Evolutionary conservation across 2,113 vertebrate genomes (phyloP).

Genomic region (Megaceryle maxima): DNA sequence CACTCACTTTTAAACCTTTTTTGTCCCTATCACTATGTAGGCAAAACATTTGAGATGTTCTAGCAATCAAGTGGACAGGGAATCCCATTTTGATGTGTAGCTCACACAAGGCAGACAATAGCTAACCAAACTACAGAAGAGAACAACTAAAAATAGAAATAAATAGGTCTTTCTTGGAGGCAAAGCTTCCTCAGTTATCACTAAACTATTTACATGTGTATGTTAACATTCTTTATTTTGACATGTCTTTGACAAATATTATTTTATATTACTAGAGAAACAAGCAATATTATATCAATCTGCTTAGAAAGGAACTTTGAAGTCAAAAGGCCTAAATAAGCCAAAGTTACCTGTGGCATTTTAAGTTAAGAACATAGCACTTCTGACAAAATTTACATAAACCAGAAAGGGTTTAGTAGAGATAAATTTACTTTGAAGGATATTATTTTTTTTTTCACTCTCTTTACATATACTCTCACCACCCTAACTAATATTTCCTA

Average conservation of each 20-base stretch:
- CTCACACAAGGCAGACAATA: neutral
- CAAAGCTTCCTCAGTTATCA: neutral
- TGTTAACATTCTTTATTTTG: neutral
- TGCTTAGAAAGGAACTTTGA: neutral
- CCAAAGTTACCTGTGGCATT: neutral
- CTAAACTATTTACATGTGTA: neutral
- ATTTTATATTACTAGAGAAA: neutral
- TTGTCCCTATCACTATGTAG: neutral
- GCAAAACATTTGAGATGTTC: neutral
- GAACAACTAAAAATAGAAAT: neutral
- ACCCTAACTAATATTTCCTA: neutral
- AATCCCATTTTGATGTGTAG: neutral
- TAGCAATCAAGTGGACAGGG: neutral
- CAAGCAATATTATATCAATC: constrained; percentile 1
- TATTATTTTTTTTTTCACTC: neutral
- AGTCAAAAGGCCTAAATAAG: neutral
- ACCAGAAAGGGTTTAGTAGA: neutral
- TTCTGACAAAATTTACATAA: neutral
- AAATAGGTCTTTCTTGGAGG: neutral
- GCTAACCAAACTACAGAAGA: neutral
- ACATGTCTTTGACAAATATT: neutral
- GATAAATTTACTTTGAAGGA: neutral
- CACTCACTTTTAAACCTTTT: neutral
- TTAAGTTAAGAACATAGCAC: neutral
- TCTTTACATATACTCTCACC: neutral